A percentile compares a stretch with the other conserved stretches of the same genome.
Evolutionary conservation across 2,888 invertebrate species (phyloP).

Genomic region (Heteromyza rotundicornis): DNA sequence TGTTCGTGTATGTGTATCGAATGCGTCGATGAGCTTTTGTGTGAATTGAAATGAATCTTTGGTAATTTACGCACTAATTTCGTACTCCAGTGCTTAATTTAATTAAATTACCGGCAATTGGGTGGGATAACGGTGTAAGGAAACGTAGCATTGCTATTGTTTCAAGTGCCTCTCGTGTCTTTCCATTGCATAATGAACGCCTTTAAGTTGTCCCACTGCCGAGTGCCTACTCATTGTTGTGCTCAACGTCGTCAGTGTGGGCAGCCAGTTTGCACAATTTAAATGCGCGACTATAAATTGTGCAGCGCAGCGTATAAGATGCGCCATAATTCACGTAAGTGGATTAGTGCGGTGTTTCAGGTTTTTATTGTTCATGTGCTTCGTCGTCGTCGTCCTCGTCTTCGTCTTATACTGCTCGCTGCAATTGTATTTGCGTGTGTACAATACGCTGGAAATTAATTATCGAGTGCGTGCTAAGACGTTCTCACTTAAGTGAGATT

Average conservation of each 20-base stretch:
- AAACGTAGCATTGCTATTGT: too few relatives aligned
- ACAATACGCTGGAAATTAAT: not conserved
- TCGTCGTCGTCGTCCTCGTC: too few relatives aligned
- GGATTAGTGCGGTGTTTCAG: constrained; percentile 1
- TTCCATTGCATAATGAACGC: not conserved
- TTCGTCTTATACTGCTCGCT: too few relatives aligned
- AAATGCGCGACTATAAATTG: constrained; percentile 2
- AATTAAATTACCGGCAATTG: not conserved
- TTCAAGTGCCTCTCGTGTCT: not conserved
- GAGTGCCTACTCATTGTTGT: too few relatives aligned
- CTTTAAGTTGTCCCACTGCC: too few relatives aligned
- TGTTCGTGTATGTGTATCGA: not conserved
- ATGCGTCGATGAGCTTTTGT: not conserved
- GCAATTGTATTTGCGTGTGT: not conserved
- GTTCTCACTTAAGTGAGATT: not conserved
- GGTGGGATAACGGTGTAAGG: not conserved
- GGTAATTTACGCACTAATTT: constrained; percentile 4
- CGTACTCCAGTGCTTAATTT: not conserved
- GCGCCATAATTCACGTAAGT: not conserved
- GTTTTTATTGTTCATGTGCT: not conserved
- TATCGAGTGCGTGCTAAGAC: not conserved
- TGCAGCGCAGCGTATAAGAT: not conserved
- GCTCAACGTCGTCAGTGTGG: not conserved
- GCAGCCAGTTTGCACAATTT: not conserved
- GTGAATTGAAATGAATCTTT: not conserved